phyloP scores from a whole-genome alignment of 1,140 invertebrate genomes.

The Belonocnema kinseyi region DNA sequence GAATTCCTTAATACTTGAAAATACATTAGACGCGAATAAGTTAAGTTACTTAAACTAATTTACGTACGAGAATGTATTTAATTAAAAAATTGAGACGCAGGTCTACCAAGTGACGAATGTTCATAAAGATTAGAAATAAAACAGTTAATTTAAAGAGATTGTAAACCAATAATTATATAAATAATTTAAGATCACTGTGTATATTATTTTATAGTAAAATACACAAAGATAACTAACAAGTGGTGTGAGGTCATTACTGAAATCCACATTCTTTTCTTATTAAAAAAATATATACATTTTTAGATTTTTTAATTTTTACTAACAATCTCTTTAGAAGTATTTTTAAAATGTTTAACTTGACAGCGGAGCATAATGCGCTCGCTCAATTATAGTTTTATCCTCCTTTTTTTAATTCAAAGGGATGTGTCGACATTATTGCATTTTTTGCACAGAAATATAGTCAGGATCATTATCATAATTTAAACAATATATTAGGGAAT shows the following conservation, averaged over 20 bases:
- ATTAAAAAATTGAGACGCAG: constrained; percentile 22
- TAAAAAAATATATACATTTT: too few relatives aligned
- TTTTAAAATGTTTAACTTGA: too few relatives aligned
- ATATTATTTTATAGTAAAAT: constrained; percentile 72
- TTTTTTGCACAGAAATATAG: too few relatives aligned
- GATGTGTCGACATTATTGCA: too few relatives aligned
- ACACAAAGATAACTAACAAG: constrained; percentile 65
- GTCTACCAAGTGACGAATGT: constrained; percentile 7
- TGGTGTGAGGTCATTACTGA: neutral
- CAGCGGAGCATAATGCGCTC: too few relatives aligned
- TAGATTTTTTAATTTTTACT: too few relatives aligned
- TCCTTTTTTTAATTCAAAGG: too few relatives aligned
- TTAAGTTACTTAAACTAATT: constrained; percentile 10
- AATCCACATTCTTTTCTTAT: neutral
- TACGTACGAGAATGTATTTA: constrained; percentile 12
- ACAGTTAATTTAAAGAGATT: constrained; percentile 54
- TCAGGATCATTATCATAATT: too few relatives aligned
- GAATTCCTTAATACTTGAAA: neutral
- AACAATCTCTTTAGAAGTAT: too few relatives aligned
- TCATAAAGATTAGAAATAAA: neutral
- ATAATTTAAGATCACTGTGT: constrained; percentile 69
- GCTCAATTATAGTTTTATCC: too few relatives aligned
- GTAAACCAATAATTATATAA: constrained; percentile 66
- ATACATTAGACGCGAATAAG: neutral
- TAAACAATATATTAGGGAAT: too few relatives aligned